Conservation (phyloP, 2,113 vertebrate species). For the Xenus cinereus region DNA sequence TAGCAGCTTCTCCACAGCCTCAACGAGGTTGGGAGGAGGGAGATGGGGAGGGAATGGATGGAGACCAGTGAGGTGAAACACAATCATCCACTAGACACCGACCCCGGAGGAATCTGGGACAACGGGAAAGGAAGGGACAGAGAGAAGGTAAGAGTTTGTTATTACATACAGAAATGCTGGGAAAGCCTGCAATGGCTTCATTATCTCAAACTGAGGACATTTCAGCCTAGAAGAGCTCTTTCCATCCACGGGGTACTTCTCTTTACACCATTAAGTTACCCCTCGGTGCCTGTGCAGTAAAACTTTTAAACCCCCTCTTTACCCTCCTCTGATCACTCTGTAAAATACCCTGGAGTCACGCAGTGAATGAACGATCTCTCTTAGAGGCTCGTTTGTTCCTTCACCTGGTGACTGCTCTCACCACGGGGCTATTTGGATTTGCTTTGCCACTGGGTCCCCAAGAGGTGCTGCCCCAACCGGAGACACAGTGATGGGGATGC, state of each 20-base stretch:
- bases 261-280: neutral
- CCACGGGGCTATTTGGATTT: neutral
- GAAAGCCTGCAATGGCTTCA: rapidly evolving
- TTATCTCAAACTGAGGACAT: rapidly evolving
- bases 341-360: neutral
- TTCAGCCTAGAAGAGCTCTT: neutral
- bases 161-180: rapidly evolving
- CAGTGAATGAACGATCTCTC: rapidly evolving
- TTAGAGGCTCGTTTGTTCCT: rapidly evolving
- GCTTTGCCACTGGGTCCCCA: neutral
- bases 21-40: neutral
- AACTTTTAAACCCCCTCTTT: neutral
- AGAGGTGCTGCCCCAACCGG: neutral
- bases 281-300: neutral
- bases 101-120: neutral
- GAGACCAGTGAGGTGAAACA: conserved; percentile 32
- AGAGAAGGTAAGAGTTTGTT: neutral
- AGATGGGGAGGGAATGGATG: conserved; percentile 1
- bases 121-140: neutral
- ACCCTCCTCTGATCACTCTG: neutral
- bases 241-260: rapidly evolving
- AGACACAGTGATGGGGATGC: neutral
- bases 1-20: conserved; percentile 49
- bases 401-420: neutral
- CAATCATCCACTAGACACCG: neutral